Conservation (phyloP, 2,797 vertebrate species). For the Chaenodraco wilsoni region DNA sequence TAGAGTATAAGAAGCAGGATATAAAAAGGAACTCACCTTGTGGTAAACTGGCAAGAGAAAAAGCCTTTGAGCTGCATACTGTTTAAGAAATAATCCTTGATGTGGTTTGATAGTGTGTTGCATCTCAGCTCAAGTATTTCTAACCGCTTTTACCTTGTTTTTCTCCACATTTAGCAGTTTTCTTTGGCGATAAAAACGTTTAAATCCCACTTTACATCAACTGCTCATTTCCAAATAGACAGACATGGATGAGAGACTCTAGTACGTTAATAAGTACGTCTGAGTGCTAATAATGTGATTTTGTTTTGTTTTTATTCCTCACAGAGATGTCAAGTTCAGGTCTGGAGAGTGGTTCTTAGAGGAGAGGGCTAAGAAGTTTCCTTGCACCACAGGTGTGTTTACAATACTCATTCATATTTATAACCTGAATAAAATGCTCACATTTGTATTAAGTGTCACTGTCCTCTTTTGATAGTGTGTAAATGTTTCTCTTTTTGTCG, state of each 20-base stretch:
- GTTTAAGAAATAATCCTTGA: too few species aligned
- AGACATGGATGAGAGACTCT: background rate
- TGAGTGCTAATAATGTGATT: background rate
- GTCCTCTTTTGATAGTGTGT: background rate
- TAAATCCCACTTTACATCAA: background rate
- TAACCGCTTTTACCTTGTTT: too few species aligned
- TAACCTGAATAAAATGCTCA: too few species aligned
- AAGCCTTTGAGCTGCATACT: too few species aligned
- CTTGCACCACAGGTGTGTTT: conserved; percentile 84
- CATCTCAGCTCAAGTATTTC: too few species aligned
- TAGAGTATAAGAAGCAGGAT: too few species aligned
- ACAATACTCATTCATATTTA: background rate
- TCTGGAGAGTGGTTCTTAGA: conserved; percentile 95
- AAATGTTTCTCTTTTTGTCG: background rate
- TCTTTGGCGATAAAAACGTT: background rate
- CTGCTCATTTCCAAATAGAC: background rate
- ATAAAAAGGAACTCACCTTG: too few species aligned
- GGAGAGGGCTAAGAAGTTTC: conserved; percentile 90
- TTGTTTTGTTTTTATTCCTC: conserved; percentile 30
- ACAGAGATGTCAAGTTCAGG: conserved; percentile 90
- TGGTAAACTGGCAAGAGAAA: too few species aligned
- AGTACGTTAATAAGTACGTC: too few species aligned
- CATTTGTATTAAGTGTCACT: background rate
- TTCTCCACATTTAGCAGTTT: too few species aligned
- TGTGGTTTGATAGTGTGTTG: too few species aligned